These are phyloP conservation scores for Neotoma lepida DNA, from an alignment of 2,113 vertebrate genomes.

Conservation along the genomic window DNA sequence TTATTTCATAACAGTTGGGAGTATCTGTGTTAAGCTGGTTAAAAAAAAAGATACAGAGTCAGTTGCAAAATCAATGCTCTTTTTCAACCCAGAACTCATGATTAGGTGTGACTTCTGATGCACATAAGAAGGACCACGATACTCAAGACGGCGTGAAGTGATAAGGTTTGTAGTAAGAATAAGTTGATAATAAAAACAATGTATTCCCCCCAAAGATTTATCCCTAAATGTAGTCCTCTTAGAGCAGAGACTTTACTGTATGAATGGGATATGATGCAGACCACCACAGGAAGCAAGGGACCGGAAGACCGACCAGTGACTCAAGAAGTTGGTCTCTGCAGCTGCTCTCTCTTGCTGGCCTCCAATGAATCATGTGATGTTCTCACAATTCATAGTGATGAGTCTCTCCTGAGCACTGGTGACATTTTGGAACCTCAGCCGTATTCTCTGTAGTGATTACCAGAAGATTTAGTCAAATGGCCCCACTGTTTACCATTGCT, in stretches of 20 bases:
- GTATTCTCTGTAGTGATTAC: constrained; percentile 58
- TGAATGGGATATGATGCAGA: background rate
- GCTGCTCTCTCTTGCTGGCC: background rate
- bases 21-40: background rate
- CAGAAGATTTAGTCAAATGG: constrained; percentile 47
- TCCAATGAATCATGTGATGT: rapidly evolving
- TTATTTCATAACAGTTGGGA: background rate
- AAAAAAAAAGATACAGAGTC: background rate
- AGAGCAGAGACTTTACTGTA: background rate
- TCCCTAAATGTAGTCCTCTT: no score
- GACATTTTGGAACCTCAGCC: constrained; percentile 54
- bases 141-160: background rate
- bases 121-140: background rate
- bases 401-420: background rate
- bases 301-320: background rate
- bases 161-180: background rate
- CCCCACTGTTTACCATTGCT: constrained; percentile 32
- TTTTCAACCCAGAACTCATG: background rate
- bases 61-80: background rate
- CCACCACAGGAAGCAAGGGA: background rate
- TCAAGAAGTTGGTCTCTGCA: background rate
- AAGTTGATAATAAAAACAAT: background rate
- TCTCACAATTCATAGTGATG: background rate
- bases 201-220: no score
- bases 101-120: background rate